Evolutionary conservation across 2,888 invertebrate species (phyloP), one percentile per base, ranked within the genome.

Genomic region (Sceliomorpha sp.): DNA sequence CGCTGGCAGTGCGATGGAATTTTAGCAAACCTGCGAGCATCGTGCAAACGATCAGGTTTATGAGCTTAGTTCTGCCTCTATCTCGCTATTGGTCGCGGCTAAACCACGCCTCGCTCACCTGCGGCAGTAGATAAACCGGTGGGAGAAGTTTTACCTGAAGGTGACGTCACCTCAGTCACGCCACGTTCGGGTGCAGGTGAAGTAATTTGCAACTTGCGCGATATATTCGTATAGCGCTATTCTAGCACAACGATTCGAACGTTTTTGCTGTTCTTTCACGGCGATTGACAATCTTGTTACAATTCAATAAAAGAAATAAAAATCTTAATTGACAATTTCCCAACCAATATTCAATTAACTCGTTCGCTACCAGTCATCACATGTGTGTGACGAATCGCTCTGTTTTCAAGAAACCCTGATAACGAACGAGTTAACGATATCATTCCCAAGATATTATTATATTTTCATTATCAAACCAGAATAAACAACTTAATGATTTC

Each of bases 61-160:
- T 75, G 80, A 78, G 83, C 81, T 73, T 78, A 69, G 85, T 77
- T 80, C 84, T 81, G 83, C 87, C 85, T 83, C 77, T 77, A 15
- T 71, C 70, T 67, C 72, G 77, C 80, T 72, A 88, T 88, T 88
- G 87, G 87, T 76, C 76, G 81, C 73, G 59, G 50, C 62, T 37
- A 74, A 75, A 79, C 80, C 79, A 82, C 85, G 86, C 86, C 86
- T 79, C 78, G 72, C 79, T 86, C 83, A 86, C 86, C 83, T 84
- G 82, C 81, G 71, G 62, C 64, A 50, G 63, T 72, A 71, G 75
- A 72, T 75, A 62, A 71, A 63, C 62, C 72, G 74, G 78, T 72
- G 80, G 72, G 75, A 74, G 74, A 59, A 63, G 64, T 68, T 64
- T 66, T 63, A 58, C 72, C 79, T 78, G 77, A 39, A 17, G 64